phyloP scores from a whole-genome alignment of 2,113 vertebrate genomes.

The Paratilapia polleni region DNA sequence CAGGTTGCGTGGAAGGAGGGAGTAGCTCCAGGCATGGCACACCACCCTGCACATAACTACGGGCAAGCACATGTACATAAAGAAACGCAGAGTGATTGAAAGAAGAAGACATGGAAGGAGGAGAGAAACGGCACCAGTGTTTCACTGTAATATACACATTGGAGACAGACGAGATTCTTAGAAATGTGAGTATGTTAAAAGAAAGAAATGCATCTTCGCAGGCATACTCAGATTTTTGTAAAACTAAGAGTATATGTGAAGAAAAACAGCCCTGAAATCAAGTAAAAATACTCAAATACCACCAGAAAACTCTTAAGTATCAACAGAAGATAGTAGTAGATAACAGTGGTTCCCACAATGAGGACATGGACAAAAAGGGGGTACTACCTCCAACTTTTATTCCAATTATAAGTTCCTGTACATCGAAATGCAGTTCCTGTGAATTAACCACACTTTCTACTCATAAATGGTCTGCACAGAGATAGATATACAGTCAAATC shows the following conservation, averaged over 20 bases:
- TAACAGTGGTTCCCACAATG: background rate
- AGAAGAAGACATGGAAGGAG: background rate
- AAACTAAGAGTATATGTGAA: background rate
- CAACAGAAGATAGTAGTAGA: too few relatives aligned
- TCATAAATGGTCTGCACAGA: background rate
- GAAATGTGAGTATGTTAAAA: slow-evolving; percentile 3
- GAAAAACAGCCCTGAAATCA: background rate
- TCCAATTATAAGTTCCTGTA: too few relatives aligned
- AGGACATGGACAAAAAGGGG: too few relatives aligned
- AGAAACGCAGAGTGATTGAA: slow-evolving; percentile 8
- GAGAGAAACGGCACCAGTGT: background rate
- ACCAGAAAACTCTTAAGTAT: too few relatives aligned
- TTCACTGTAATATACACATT: background rate
- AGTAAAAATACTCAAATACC: background rate
- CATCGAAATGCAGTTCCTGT: background rate
- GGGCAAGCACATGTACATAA: background rate
- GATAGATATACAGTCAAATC: background rate
- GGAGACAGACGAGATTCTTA: background rate
- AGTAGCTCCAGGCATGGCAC: slow-evolving; percentile 66
- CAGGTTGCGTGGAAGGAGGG: slow-evolving; percentile 71
- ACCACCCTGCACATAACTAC: slow-evolving; percentile 9
- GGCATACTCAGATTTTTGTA: background rate
- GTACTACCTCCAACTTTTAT: too few relatives aligned
- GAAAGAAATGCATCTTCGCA: background rate
- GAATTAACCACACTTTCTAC: background rate